phyloP scores from a whole-genome alignment of 1,140 invertebrate species.

The Aradophagus sp. region DNA sequence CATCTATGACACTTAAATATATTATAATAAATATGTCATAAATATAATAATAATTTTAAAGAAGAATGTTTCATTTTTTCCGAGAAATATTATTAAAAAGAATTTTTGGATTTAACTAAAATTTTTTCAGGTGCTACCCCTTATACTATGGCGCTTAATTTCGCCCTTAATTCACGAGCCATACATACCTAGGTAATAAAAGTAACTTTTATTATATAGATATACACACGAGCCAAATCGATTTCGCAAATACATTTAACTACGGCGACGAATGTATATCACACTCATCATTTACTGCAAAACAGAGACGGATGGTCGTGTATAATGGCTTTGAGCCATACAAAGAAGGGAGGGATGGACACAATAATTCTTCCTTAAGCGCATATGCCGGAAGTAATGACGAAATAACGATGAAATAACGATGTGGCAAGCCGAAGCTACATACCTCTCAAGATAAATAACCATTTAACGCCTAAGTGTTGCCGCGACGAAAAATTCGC shows the following conservation, averaged over 20 bases:
- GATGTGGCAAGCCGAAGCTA: slow-evolving; percentile 41
- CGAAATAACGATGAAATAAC: slow-evolving; percentile 60
- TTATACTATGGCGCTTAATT: too few species aligned
- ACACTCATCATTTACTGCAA: slow-evolving; percentile 51
- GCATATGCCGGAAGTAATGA: slow-evolving; percentile 57
- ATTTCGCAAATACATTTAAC: slow-evolving; percentile 25
- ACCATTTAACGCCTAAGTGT: slow-evolving; percentile 49
- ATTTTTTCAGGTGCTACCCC: too few species aligned
- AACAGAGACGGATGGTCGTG: slow-evolving; percentile 42
- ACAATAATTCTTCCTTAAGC: slow-evolving; percentile 59
- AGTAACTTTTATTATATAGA: not conserved
- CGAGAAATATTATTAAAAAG: too few species aligned
- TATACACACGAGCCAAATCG: slow-evolving; percentile 15
- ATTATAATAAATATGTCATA: too few species aligned
- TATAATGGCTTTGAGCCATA: slow-evolving; percentile 41
- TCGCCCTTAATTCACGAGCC: too few species aligned
- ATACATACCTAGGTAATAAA: not conserved
- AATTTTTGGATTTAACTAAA: too few species aligned
- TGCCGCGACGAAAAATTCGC: slow-evolving; percentile 34
- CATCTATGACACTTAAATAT: too few species aligned
- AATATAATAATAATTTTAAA: too few species aligned
- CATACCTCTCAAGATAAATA: slow-evolving; percentile 53
- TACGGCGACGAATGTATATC: slow-evolving; percentile 40
- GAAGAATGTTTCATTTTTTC: too few species aligned
- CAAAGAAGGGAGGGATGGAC: slow-evolving; percentile 49